Conservation (phyloP, 2,113 vertebrate genomes). For the Toxotes chatareus region DNA sequence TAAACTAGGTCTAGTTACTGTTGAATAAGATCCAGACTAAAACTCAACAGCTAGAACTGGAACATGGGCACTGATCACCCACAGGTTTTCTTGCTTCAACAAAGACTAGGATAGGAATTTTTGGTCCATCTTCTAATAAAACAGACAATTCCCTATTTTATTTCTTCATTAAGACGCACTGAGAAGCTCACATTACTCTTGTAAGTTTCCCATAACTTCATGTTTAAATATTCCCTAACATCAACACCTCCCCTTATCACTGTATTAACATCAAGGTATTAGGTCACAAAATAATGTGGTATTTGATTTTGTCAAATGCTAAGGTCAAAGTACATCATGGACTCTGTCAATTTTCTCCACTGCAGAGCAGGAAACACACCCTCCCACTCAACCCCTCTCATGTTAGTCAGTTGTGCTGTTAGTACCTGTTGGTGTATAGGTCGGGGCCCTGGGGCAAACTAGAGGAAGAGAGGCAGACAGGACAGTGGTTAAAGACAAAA, state of each 20-base stretch:
- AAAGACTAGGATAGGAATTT: no score
- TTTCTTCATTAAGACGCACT: neutral
- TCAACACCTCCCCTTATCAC: no score
- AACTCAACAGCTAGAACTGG: neutral
- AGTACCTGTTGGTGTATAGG: conserved; percentile 93
- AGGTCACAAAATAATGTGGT: neutral
- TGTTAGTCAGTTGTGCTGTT: conserved; percentile 69
- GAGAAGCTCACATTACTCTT: neutral
- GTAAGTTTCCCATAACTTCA: neutral
- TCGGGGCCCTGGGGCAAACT: conserved; percentile 91
- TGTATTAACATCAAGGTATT: neutral
- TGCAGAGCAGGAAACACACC: neutral
- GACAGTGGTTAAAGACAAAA: conserved; percentile 69
- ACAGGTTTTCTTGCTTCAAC: neutral
- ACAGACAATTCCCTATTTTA: neutral
- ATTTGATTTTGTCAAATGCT: neutral
- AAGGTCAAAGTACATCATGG: neutral
- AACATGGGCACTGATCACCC: neutral
- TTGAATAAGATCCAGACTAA: neutral
- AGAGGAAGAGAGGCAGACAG: conserved; percentile 81
- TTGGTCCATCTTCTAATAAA: no score
- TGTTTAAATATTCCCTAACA: no score
- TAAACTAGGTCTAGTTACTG: neutral
- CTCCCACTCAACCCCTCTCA: neutral
- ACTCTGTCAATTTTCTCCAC: neutral